Conservation (phyloP, 2,888 invertebrate species). For the Bibio marci region DNA sequence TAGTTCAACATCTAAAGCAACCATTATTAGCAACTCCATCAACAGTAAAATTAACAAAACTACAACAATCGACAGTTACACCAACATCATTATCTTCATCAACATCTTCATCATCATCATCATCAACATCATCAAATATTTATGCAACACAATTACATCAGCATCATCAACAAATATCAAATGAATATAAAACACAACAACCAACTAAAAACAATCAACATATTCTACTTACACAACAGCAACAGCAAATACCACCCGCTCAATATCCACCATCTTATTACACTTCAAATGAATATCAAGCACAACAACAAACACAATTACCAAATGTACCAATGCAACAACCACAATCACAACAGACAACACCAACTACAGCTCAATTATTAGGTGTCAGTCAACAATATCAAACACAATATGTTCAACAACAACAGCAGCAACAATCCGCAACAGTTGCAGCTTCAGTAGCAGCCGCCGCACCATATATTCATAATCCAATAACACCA, state of each 20-base stretch:
- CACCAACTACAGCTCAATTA: background rate
- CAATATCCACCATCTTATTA: conserved; percentile 10
- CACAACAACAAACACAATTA: conserved; percentile 2
- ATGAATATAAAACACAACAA: conserved; percentile 12
- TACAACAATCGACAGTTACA: conserved; percentile 6
- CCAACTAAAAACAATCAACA: conserved; percentile 6
- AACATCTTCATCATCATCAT: too few species aligned
- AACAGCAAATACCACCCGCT: conserved; percentile 6
- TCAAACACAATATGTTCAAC: conserved; percentile 10
- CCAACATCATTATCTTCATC: too few species aligned
- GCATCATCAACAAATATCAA: conserved; percentile 11
- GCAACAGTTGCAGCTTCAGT: conserved; percentile 9
- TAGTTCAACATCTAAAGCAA: conserved; percentile 18
- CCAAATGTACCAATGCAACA: background rate
- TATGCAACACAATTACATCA: too few species aligned
- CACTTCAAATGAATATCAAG: conserved; percentile 7
- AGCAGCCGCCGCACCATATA: background rate
- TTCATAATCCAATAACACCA: conserved; percentile 6
- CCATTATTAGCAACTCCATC: conserved; percentile 8
- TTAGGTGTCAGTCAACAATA: background rate
- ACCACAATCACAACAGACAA: background rate
- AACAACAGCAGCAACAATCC: conserved; percentile 13
- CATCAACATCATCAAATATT: too few species aligned
- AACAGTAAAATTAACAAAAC: too few species aligned
- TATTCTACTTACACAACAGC: conserved; percentile 10